Conservation (phyloP, 1,140 invertebrate genomes). For the Akabosia matsudoensis region DNA sequence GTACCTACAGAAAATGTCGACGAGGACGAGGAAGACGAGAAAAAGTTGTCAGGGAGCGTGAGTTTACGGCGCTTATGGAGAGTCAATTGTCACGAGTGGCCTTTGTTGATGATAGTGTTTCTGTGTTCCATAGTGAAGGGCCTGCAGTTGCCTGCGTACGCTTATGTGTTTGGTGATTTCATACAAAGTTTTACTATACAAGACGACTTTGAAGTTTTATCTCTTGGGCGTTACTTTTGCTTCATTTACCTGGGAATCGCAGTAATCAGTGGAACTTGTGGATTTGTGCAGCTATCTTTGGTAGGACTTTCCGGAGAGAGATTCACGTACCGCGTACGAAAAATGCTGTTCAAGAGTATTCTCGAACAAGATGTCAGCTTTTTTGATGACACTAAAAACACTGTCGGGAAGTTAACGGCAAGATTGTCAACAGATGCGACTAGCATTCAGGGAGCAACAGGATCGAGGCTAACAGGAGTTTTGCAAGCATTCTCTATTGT, state of each 20-base stretch:
- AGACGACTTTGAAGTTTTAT: neutral
- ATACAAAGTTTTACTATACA: constrained; percentile 10
- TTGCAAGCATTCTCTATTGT: constrained; percentile 66
- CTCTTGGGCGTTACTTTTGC: constrained; percentile 24
- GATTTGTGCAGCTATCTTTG: constrained; percentile 32
- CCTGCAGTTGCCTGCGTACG: constrained; percentile 28
- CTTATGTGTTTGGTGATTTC: constrained; percentile 35
- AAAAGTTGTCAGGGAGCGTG: neutral
- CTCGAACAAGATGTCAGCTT: constrained; percentile 32
- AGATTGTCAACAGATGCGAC: constrained; percentile 36
- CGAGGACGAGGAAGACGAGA: neutral
- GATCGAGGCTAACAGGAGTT: constrained; percentile 66
- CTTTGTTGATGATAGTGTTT: neutral
- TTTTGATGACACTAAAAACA: constrained; percentile 33
- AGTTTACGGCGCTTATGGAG: neutral
- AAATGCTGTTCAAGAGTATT: constrained; percentile 17
- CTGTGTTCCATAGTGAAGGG: constrained; percentile 30
- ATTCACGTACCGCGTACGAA: constrained; percentile 33
- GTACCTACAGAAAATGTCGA: neutral
- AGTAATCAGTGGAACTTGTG: neutral
- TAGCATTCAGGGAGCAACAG: constrained; percentile 59
- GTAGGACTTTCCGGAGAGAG: constrained; percentile 25
- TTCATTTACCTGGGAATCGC: constrained; percentile 29
- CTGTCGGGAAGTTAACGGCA: constrained; percentile 26
- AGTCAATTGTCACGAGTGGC: constrained; percentile 20